Evolutionary conservation across 2,888 invertebrate species (phyloP).

Genomic region (Anodontia alba): DNA sequence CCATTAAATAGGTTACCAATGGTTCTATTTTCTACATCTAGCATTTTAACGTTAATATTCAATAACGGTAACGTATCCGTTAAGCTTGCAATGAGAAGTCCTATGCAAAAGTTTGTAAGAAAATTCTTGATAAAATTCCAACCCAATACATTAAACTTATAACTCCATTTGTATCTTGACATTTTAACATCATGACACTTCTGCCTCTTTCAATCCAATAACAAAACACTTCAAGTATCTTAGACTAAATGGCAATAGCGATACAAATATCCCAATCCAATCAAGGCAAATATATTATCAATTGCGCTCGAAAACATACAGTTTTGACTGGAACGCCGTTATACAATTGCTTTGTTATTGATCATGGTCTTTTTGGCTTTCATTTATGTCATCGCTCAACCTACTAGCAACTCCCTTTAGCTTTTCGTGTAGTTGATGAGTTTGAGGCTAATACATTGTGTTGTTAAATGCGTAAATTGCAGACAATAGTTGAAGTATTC

Average conservation of each 20-base stretch:
- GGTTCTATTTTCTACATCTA: neutral
- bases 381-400: neutral
- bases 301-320: slow-evolving; percentile 16
- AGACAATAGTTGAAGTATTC: no score
- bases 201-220: slow-evolving; percentile 11
- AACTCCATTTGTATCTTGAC: slow-evolving; percentile 17
- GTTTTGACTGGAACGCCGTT: slow-evolving; percentile 7
- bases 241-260: slow-evolving; percentile 13
- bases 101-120: neutral
- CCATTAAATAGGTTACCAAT: neutral
- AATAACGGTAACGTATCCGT: neutral
- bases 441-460: no score
- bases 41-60: neutral
- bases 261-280: slow-evolving; percentile 12
- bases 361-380: neutral
- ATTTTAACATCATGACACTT: slow-evolving; percentile 4
- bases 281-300: slow-evolving; percentile 16
- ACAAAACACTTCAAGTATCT: slow-evolving; percentile 12
- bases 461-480: no score
- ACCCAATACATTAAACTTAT: neutral
- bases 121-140: neutral
- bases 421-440: no score
- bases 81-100: neutral
- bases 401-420: neutral
- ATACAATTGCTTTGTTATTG: neutral